Conservation (phyloP, 2,113 vertebrate genomes). For the Apodemus speciosus region DNA sequence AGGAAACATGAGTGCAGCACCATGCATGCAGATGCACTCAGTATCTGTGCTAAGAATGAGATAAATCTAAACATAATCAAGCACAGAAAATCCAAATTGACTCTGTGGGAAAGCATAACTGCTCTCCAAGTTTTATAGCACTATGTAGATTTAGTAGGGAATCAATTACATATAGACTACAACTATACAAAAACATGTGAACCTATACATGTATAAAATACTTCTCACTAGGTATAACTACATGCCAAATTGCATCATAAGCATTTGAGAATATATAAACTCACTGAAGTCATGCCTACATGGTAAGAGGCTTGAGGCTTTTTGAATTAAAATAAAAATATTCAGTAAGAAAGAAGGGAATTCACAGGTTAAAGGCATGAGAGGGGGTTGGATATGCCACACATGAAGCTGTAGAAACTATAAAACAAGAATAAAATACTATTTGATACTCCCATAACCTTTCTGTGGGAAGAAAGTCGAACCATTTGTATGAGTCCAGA, state of each 20-base stretch:
- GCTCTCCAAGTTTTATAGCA: neutral
- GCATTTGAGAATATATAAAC: neutral
- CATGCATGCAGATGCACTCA: neutral
- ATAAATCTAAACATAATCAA: neutral
- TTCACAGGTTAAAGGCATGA: neutral
- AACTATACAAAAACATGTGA: neutral
- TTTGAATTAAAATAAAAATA: neutral
- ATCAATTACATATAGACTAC: neutral
- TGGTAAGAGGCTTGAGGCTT: neutral
- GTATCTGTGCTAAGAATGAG: neutral
- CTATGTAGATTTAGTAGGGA: neutral
- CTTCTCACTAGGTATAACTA: neutral
- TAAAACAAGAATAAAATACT: neutral
- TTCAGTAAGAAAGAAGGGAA: neutral
- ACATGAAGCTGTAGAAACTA: neutral
- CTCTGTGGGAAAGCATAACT: neutral
- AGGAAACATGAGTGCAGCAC: neutral
- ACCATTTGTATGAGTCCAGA: neutral
- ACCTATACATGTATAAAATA: neutral
- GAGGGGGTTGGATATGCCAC: neutral
- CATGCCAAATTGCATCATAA: neutral
- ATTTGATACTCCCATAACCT: neutral
- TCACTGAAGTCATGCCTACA: neutral
- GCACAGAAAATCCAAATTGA: neutral
- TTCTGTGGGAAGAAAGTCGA: neutral